phyloP scores from a whole-genome alignment of 2,888 invertebrate species.

The Girardia tigrina region DNA sequence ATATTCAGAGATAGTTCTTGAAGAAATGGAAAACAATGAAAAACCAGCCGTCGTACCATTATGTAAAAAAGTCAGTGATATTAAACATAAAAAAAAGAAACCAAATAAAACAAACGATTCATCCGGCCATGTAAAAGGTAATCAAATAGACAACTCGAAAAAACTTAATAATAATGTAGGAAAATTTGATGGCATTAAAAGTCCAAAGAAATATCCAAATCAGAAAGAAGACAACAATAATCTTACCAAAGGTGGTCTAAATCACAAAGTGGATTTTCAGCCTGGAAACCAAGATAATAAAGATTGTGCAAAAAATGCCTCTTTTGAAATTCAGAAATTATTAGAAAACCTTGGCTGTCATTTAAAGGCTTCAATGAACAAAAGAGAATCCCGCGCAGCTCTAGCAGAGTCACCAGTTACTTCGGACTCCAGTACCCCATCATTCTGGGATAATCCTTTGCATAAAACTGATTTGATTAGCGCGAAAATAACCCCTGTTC shows the following conservation, averaged over 20 bases:
- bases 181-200: background rate
- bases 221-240: background rate
- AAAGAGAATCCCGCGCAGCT: background rate
- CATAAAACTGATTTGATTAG: background rate
- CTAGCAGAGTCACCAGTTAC: background rate
- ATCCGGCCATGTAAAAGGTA: background rate
- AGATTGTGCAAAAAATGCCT: slow-evolving; percentile 18
- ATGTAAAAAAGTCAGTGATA: background rate
- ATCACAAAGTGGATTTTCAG: background rate
- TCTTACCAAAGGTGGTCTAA: background rate
- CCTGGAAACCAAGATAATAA: background rate
- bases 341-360: background rate
- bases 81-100: no score
- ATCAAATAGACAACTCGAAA: background rate
- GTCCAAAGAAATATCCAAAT: background rate
- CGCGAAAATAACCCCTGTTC: background rate
- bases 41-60: background rate
- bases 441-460: slow-evolving; percentile 6
- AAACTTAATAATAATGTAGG: background rate
- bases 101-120: background rate
- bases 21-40: background rate
- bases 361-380: background rate
- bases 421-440: background rate
- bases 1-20: background rate
- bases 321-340: background rate